Percentiles rank a stretch among this genome's conserved stretches.
Evolutionary conservation across 37 sponge, comb jelly and placozoan genomes (phyloP).

Genomic region (Oscarella lobularis): DNA sequence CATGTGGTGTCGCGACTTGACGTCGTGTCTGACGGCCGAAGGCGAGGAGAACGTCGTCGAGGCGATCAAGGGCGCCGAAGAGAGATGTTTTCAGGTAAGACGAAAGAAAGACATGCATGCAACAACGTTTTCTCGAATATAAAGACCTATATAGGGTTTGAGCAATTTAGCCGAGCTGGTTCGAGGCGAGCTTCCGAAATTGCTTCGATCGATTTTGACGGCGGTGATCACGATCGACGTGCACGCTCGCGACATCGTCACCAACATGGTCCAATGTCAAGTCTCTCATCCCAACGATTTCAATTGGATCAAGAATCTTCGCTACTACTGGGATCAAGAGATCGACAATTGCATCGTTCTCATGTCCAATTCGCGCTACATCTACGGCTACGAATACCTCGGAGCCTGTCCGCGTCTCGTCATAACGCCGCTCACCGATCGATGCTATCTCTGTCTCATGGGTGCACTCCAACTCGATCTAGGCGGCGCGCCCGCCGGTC

Average conservation of each 20-base stretch:
- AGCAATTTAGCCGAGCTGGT: slow-evolving; percentile 93
- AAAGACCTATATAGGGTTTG: too few relatives aligned
- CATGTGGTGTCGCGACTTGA: slow-evolving; percentile 92
- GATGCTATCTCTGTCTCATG: slow-evolving; percentile 97
- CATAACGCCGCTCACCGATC: slow-evolving; percentile 97
- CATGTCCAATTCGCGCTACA: slow-evolving; percentile 87
- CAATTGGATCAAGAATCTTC: slow-evolving; percentile 95
- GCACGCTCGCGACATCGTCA: slow-evolving; percentile 90
- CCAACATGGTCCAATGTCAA: slow-evolving; percentile 66
- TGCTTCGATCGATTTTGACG: slow-evolving; percentile 73
- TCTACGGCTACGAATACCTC: slow-evolving; percentile 94
- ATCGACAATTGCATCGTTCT: slow-evolving; percentile 80
- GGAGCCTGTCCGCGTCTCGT: slow-evolving; percentile 92
- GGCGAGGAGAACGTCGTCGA: slow-evolving; percentile 35
- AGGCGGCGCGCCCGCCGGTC: slow-evolving; percentile 98
- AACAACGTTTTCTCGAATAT: too few relatives aligned
- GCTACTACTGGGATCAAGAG: slow-evolving; percentile 95
- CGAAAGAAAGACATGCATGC: too few relatives aligned
- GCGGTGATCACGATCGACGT: slow-evolving; percentile 97
- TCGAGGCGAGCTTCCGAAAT: slow-evolving; percentile 74
- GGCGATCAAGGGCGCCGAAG: slow-evolving; percentile 60
- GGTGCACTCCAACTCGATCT: slow-evolving; percentile 95
- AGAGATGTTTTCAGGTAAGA: slow-evolving; percentile 67
- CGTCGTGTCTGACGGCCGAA: slow-evolving; percentile 49
- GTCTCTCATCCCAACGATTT: slow-evolving; percentile 68